Conservation (phyloP, 2,113 vertebrate genomes). For the Vidua chalybeata region DNA sequence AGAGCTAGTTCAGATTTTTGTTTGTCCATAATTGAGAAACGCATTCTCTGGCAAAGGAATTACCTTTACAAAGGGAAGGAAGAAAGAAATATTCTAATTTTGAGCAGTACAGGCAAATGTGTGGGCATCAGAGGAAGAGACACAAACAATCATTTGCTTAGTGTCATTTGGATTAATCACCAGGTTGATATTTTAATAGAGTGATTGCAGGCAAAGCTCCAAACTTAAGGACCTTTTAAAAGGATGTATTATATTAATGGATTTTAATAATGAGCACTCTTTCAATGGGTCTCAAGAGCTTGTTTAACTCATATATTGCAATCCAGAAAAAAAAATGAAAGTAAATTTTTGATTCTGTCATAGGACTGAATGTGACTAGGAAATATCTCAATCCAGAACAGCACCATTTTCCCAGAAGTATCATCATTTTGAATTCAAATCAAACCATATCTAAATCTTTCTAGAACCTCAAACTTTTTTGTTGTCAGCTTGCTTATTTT, state of each 20-base stretch:
- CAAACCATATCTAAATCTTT: neutral
- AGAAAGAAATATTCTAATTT: neutral
- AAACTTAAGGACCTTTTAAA: neutral
- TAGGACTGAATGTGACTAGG: neutral
- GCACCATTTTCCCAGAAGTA: neutral
- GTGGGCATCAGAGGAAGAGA: neutral
- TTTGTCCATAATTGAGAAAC: neutral
- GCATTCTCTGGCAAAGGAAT: neutral
- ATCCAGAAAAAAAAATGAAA: neutral
- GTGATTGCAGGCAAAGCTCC: neutral
- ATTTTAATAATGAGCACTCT: neutral
- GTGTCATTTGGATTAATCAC: neutral
- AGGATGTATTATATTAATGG: neutral
- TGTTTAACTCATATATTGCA: neutral
- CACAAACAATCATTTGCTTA: neutral
- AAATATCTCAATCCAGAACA: neutral
- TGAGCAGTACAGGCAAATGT: neutral
- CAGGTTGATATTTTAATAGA: neutral
- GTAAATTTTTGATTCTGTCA: neutral
- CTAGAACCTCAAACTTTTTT: neutral
- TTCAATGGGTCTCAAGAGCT: neutral
- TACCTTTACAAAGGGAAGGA: neutral
- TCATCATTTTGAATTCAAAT: neutral
- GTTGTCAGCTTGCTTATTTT: neutral
- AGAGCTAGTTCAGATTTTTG: neutral